Evolutionary conservation across 2,113 vertebrate genomes (phyloP), one percentile per base, ranked within the genome.

Genomic region (Elanoides forficatus): DNA sequence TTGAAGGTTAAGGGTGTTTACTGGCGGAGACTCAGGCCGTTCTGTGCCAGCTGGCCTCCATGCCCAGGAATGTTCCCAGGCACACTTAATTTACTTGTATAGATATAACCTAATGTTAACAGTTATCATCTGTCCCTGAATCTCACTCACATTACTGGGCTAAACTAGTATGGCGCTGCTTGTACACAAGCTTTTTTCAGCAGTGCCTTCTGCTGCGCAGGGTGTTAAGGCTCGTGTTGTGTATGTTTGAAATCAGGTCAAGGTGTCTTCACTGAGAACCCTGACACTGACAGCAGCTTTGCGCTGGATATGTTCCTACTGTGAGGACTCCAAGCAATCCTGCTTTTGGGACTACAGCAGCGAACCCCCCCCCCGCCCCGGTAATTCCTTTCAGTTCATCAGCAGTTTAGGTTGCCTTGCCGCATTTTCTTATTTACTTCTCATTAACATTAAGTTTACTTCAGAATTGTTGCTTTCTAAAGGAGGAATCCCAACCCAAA

Each of bases 61-160:
- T 94, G 81, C 86, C 85, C 92, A 91, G 83, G 92, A 97, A 97
- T 94, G 92, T 96, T 94, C 95, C 92, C 95, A 96, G 90, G 93
- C 80, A 60, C 95, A 93, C 73, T 95, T 93, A 52, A 91, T 93
- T 96, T 87, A 48, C 84, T 91, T 67, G 91, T 75, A 67, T 9
- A 85, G 93, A 91, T 96, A 86, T 3, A 86, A 84, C 32, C 83
- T 74, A 2, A 81, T 42, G 89, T 91, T 95, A 83, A 72, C 68
- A 67, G 92, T 94, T 78, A 52, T 92, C 88, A 81, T 84, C 86
- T 92, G 85, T 74, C 75, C 75, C 72, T 5, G 67, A 63, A 27
- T 73, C 74, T 90, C 71, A 5, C 74, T 90, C 71, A 5, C 70
- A 27, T 78, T 20, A 5, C 7, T 6, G 60, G 43, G 70, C 73